A percentile compares a stretch with the other conserved stretches of the same genome.
Conservation (phyloP, 2,888 invertebrate species). For the Lissonota sp. region DNA sequence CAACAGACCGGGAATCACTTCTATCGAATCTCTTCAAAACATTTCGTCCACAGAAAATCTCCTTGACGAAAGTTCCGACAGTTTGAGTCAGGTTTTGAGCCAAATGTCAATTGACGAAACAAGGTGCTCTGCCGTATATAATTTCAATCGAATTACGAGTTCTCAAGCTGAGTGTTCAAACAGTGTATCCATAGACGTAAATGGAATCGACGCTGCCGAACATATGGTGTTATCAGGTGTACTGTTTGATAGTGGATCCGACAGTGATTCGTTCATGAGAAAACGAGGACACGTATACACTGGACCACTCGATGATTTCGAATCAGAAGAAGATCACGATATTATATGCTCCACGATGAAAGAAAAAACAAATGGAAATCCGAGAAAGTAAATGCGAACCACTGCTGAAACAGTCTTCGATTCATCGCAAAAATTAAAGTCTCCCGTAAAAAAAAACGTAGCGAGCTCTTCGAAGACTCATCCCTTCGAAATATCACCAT, state of each 20-base stretch:
- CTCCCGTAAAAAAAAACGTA: slow-evolving; percentile 44
- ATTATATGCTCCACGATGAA: slow-evolving; percentile 47
- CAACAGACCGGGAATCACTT: slow-evolving; percentile 22
- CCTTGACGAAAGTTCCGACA: slow-evolving; percentile 30
- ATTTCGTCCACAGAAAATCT: slow-evolving; percentile 34
- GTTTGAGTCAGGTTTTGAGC: slow-evolving; percentile 38
- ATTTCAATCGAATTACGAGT: slow-evolving; percentile 30
- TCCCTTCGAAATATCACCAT: slow-evolving; percentile 14
- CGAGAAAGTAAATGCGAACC: slow-evolving; percentile 49
- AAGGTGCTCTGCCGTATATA: slow-evolving; percentile 30
- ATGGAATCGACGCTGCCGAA: slow-evolving; percentile 39
- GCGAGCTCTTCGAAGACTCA: slow-evolving; percentile 19
- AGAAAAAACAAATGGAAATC: slow-evolving; percentile 45
- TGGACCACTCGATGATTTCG: slow-evolving; percentile 34
- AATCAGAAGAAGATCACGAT: slow-evolving; percentile 29
- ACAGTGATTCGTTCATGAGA: slow-evolving; percentile 48
- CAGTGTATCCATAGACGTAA: slow-evolving; percentile 31
- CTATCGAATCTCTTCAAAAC: slow-evolving; percentile 19
- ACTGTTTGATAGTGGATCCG: slow-evolving; percentile 46
- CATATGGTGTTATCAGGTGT: slow-evolving; percentile 42
- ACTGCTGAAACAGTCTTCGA: slow-evolving; percentile 49
- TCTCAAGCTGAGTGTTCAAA: slow-evolving; percentile 26
- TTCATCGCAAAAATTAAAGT: slow-evolving; percentile 48
- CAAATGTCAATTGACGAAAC: slow-evolving; percentile 4
- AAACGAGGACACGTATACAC: slow-evolving; percentile 31